phyloP scores from a whole-genome alignment of 2,888 invertebrate genomes.

The Mycogona germanica region DNA sequence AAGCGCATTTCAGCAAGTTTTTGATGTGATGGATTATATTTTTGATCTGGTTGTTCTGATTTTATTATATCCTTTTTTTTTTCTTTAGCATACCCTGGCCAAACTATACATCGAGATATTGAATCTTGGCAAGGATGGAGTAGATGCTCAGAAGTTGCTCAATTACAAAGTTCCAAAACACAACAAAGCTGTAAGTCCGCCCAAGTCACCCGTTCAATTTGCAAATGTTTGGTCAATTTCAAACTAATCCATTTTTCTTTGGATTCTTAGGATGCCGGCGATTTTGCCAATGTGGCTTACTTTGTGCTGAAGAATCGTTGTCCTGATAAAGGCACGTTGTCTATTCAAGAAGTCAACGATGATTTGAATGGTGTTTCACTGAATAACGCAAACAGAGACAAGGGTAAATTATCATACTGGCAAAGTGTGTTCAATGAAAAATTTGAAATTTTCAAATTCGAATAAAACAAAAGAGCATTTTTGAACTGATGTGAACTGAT shows the following conservation, averaged over 20 bases:
- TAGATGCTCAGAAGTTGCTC: slow-evolving; percentile 42
- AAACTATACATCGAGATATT: slow-evolving; percentile 57
- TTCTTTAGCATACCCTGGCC: slow-evolving; percentile 47
- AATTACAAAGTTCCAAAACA: slow-evolving; percentile 44
- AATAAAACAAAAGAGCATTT: too few relatives aligned
- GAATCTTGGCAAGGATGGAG: slow-evolving; percentile 52
- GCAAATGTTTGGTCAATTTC: slow-evolving; percentile 2
- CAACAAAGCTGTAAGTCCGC: slow-evolving; percentile 31
- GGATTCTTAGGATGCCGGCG: slow-evolving; percentile 42
- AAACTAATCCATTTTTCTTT: slow-evolving; percentile 5
- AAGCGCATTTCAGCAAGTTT: neutral
- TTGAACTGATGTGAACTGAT: too few relatives aligned
- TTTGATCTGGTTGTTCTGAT: neutral
- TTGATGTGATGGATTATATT: neutral
- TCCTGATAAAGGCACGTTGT: slow-evolving; percentile 42
- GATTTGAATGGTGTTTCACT: slow-evolving; percentile 60
- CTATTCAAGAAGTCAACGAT: slow-evolving; percentile 56
- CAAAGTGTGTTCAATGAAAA: too few relatives aligned
- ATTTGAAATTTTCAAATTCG: too few relatives aligned
- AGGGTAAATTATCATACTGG: slow-evolving; percentile 24
- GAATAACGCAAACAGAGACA: slow-evolving; percentile 44
- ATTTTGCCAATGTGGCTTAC: slow-evolving; percentile 70
- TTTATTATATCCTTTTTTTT: slow-evolving; percentile 1
- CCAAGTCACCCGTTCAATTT: neutral
- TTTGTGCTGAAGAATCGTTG: slow-evolving; percentile 47